Evolutionary conservation across 2,888 invertebrate species (phyloP), one percentile per base, ranked within the genome.

Genomic region (Pardosa pseudoannulata): DNA sequence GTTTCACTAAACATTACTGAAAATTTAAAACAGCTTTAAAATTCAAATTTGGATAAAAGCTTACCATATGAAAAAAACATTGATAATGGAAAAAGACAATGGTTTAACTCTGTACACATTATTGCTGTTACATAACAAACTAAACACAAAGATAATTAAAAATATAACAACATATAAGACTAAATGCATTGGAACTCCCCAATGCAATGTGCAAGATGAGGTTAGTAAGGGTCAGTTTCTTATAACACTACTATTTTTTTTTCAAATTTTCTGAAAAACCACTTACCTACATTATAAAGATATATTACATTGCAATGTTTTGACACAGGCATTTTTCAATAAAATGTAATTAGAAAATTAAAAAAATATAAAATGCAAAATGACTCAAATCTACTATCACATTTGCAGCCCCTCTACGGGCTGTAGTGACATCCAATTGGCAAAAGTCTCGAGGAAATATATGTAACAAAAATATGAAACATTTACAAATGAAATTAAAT

Each of bases 381-480:
- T 67, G 16, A 65, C 19, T 23, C 1, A 19, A 56, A 56, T 6
- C 56, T 56, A 56, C 56, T 79, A 80, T 73, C 67, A 73, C 79
- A 73, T 50, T 64, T 29, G 32, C 67, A 80, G 65, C 65, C 70
- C 72, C 71, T 41, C 13, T 41, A 36, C 28, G 9, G 31, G 50
- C 36, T 29, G 28, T 27, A 41, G 41, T 27, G 62, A 32, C 32
- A 62, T 71, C 13, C 72, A 79, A 75, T 68, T 41, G 46, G 32
- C 23, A 13, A 70, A n/a, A n/a, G 3, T 56, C 29, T 67, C 74
- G 31, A 70, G 46, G 32, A 41, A 68, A 74, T 73, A 39, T 67
- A 74, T 68, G 23, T 46, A 64, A 64, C 68, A 81, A 81, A 74
- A 31, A 80, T 74, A 64, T 27, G 31, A 81, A 81, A 41, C 32